Evolutionary conservation across 2,888 invertebrate genomes (phyloP).

Genomic region (Eudiplozoon nipponicum): DNA sequence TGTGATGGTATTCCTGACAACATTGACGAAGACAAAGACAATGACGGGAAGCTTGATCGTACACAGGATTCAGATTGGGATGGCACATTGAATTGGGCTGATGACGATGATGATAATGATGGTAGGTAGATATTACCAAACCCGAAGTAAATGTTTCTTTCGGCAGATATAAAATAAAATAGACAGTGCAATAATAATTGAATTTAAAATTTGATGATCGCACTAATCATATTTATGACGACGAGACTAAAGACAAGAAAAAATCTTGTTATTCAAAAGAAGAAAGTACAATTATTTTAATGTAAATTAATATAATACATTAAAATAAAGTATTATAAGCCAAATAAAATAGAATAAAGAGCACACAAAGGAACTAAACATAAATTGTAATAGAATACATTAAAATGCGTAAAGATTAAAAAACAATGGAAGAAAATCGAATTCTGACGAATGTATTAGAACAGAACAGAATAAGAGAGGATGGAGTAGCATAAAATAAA

Average conservation of each 20-base stretch:
- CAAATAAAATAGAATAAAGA: too few species aligned
- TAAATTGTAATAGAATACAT: too few species aligned
- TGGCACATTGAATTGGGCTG: constrained; percentile 16
- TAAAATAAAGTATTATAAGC: too few species aligned
- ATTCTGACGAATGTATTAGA: too few species aligned
- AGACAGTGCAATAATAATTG: too few species aligned
- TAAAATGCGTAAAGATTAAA: too few species aligned
- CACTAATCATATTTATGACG: neutral
- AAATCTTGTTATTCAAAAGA: neutral
- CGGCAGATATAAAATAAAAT: neutral
- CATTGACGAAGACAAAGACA: constrained; percentile 18
- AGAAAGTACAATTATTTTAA: neutral
- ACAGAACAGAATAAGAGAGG: too few species aligned
- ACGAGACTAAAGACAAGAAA: neutral
- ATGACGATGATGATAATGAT: constrained; percentile 18
- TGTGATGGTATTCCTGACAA: constrained; percentile 17
- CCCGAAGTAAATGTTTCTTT: neutral
- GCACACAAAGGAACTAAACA: too few species aligned
- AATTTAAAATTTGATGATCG: too few species aligned
- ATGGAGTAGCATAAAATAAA: too few species aligned
- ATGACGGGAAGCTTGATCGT: constrained; percentile 19
- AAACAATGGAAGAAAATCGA: too few species aligned
- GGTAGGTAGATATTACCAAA: constrained; percentile 4
- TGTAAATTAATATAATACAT: too few species aligned
- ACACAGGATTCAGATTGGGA: constrained; percentile 17